Evolutionary conservation across 2,888 invertebrate genomes (phyloP).

Genomic region (Ethmia dodecea): DNA sequence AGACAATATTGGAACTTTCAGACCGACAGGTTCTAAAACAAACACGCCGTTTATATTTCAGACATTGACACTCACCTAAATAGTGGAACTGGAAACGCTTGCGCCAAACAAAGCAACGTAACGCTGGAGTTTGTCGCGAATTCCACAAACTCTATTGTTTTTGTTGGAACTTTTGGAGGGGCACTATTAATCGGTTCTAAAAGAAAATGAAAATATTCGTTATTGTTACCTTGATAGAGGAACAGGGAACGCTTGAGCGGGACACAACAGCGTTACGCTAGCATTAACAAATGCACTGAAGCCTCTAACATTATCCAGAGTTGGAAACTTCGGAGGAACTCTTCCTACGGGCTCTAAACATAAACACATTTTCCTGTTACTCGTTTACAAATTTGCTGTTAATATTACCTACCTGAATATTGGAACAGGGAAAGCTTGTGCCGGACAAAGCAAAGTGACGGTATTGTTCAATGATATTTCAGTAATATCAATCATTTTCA

Average conservation of each 20-base stretch:
- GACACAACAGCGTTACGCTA: constrained; percentile 81
- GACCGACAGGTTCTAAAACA: constrained; percentile 77
- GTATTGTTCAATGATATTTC: constrained; percentile 48
- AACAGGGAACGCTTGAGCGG: constrained; percentile 83
- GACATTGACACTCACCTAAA: constrained; percentile 79
- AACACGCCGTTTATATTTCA: constrained; percentile 21
- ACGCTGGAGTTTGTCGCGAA: constrained; percentile 65
- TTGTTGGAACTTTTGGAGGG: constrained; percentile 80
- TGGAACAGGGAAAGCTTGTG: constrained; percentile 82
- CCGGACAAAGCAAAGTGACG: constrained; percentile 78
- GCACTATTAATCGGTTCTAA: constrained; percentile 85
- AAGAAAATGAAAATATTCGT: constrained; percentile 35
- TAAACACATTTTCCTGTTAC: constrained; percentile 23
- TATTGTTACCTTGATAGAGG: constrained; percentile 79
- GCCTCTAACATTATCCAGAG: constrained; percentile 80
- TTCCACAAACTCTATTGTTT: constrained; percentile 67
- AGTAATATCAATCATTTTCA: constrained; percentile 69
- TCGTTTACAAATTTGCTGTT: no score
- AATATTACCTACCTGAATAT: constrained; percentile 82
- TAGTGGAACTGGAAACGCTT: constrained; percentile 82
- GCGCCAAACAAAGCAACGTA: constrained; percentile 83
- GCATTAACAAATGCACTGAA: constrained; percentile 67
- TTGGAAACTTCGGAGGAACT: constrained; percentile 84
- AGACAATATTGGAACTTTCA: constrained; percentile 81
- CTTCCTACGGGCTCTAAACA: constrained; percentile 78